A percentile compares a stretch with the other conserved stretches of the same genome.
These are phyloP conservation scores for Watsonalla binaria DNA, from an alignment of 2,888 invertebrate genomes.

Conservation along the genomic window DNA sequence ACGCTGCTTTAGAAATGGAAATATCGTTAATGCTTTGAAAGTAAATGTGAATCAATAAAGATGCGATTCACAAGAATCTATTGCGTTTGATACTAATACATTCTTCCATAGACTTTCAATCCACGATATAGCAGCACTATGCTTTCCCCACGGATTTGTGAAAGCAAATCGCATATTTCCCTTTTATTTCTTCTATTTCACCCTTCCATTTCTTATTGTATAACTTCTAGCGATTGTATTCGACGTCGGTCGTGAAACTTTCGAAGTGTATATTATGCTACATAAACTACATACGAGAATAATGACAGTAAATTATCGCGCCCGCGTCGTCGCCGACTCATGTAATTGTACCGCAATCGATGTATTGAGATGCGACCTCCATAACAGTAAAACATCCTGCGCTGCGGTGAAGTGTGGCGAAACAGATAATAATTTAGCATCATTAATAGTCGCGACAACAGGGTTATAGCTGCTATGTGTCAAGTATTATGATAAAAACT, in stretches of 20 bases:
- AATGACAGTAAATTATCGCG: conserved; percentile 59
- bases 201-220: conserved; percentile 23
- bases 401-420: conserved; percentile 29
- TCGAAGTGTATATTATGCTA: conserved; percentile 34
- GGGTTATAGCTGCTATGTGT: conserved; percentile 13
- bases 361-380: conserved; percentile 43
- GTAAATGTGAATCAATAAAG: no score
- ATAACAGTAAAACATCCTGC: conserved; percentile 44
- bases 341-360: conserved; percentile 54
- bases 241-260: conserved; percentile 20
- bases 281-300: conserved; percentile 37
- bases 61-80: no score
- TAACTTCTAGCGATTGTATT: conserved; percentile 9
- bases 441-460: conserved; percentile 17
- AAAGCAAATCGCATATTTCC: conserved; percentile 28
- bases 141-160: conserved; percentile 16
- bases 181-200: conserved; percentile 16
- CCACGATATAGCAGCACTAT: conserved; percentile 15
- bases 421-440: conserved; percentile 28
- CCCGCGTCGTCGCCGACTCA: conserved; percentile 33
- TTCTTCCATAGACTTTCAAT: no score
- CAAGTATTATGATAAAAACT: conserved; percentile 10
- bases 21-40: no score
- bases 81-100: no score
- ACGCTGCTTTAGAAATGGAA: no score